phyloP scores from a whole-genome alignment of 2,113 vertebrate species.

The Poeciliopsis occidentalis region DNA sequence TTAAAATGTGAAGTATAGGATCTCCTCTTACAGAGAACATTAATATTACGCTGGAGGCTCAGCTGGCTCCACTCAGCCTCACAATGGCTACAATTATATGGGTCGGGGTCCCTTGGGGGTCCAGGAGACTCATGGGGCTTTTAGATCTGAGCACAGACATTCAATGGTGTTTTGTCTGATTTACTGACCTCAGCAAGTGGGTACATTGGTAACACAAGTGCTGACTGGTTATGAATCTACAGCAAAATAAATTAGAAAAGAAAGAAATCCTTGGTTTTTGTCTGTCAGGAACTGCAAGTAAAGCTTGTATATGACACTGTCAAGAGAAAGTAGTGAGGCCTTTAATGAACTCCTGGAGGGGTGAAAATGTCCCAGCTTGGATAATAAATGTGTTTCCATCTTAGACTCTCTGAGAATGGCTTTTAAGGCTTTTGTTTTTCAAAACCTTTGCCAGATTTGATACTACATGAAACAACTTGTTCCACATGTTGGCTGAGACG shows the following conservation, averaged over 20 bases:
- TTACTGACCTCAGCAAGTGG: conserved; percentile 21
- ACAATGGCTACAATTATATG: conserved; percentile 76
- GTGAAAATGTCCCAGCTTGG: conserved; percentile 7
- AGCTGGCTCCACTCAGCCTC: conserved; percentile 63
- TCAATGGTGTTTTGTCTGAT: conserved; percentile 47
- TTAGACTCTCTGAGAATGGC: background rate
- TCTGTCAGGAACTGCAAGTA: too few species aligned
- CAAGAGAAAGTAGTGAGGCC: background rate
- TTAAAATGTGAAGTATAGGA: conserved; percentile 15
- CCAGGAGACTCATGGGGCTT: conserved; percentile 34
- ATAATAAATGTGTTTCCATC: conserved; percentile 9
- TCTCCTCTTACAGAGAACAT: conserved; percentile 38
- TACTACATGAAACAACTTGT: background rate
- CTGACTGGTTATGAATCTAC: conserved; percentile 49
- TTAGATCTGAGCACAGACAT: conserved; percentile 37
- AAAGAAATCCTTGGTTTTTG: too few species aligned
- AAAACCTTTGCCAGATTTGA: background rate
- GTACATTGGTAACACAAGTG: conserved; percentile 36
- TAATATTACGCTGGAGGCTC: conserved; percentile 52
- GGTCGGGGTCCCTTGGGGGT: conserved; percentile 25
- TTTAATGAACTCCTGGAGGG: conserved; percentile 42
- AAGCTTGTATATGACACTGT: background rate
- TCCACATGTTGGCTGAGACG: too few species aligned
- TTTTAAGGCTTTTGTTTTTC: too few species aligned
- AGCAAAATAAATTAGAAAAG: background rate